phyloP scores from a whole-genome alignment of 2,888 invertebrate species.

The Hirtodrosophila histrioides region DNA sequence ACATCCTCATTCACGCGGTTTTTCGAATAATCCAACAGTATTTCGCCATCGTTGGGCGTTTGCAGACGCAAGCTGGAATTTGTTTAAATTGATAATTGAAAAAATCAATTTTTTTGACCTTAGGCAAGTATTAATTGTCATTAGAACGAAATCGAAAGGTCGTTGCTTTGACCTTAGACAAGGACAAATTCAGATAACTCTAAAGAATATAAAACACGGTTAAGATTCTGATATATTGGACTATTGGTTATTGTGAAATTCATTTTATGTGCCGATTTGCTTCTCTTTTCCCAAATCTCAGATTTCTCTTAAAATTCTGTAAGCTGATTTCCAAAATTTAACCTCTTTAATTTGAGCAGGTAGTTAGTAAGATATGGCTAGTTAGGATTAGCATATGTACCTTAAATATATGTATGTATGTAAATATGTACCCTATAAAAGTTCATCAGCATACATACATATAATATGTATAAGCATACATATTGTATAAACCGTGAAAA shows the following conservation, averaged over 20 bases:
- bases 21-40: constrained; percentile 98
- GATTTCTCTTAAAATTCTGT: too few relatives aligned
- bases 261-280: neutral
- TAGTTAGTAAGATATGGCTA: neutral
- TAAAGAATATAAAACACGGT: constrained; percentile 2
- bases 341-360: constrained; percentile 16
- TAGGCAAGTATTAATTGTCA: constrained; percentile 34
- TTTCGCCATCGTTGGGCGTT: constrained; percentile 94
- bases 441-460: too few relatives aligned
- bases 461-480: too few relatives aligned
- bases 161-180: constrained; percentile 69
- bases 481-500: constrained; percentile 11
- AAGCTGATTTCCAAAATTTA: neutral
- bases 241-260: neutral
- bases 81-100: constrained; percentile 29
- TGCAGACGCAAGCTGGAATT: constrained; percentile 88
- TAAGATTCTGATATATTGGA: neutral
- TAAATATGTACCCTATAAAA: too few relatives aligned
- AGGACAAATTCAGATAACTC: constrained; percentile 62
- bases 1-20: constrained; percentile 94
- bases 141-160: constrained; percentile 32
- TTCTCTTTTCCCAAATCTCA: too few relatives aligned
- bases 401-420: too few relatives aligned
- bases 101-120: constrained; percentile 57
- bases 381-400: too few relatives aligned